Conservation (phyloP, 1,140 invertebrate species). For the Tetramorium simillimum region DNA sequence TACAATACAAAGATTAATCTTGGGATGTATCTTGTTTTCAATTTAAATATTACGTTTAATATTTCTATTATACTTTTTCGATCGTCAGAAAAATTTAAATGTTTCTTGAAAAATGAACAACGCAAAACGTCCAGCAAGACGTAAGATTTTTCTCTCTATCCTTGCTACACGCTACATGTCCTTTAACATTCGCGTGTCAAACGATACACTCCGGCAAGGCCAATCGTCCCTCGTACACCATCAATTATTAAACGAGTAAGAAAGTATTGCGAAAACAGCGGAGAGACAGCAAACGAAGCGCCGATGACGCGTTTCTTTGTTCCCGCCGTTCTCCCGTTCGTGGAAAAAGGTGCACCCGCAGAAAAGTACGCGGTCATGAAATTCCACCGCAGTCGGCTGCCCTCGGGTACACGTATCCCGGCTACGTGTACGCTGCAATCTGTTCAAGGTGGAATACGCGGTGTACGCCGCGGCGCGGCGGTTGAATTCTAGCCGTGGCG, state of each 20-base stretch:
- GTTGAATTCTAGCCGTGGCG: constrained; percentile 78
- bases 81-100: background rate
- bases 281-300: constrained; percentile 5
- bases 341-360: constrained; percentile 49
- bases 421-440: constrained; percentile 9
- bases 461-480: constrained; percentile 55
- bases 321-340: constrained; percentile 36
- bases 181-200: background rate
- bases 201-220: constrained; percentile 9
- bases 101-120: background rate
- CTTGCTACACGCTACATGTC: background rate
- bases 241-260: constrained; percentile 25
- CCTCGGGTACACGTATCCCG: constrained; percentile 43
- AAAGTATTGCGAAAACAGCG: background rate
- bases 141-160: background rate
- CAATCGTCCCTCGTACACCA: background rate
- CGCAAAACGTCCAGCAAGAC: background rate
- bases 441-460: constrained; percentile 58
- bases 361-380: constrained; percentile 70
- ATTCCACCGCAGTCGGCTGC: constrained; percentile 62
- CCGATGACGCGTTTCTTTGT: constrained; percentile 58
- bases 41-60: background rate
- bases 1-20: background rate
- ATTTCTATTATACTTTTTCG: background rate
- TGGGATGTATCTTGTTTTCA: too few relatives aligned